A percentile compares a stretch with the other conserved stretches of the same genome.
These are phyloP conservation scores for Enteromius viviparus DNA, from an alignment of 2,797 vertebrate genomes.

Conservation along the genomic window DNA sequence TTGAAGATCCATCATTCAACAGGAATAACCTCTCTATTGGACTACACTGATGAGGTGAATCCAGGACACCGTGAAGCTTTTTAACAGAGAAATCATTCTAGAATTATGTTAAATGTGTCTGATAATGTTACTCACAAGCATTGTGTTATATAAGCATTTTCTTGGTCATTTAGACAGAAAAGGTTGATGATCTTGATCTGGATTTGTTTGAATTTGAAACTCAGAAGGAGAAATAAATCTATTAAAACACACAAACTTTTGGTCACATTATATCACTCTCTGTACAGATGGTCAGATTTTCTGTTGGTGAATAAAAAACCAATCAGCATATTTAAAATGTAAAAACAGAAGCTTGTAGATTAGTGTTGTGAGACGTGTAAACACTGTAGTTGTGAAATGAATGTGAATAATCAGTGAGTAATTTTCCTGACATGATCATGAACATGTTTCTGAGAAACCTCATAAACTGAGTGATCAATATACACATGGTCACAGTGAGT, in stretches of 20 bases:
- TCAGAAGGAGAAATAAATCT: too few relatives aligned
- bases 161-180: neutral
- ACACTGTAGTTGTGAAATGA: neutral
- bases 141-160: too few relatives aligned
- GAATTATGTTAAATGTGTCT: too few relatives aligned
- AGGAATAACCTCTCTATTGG: neutral
- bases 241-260: neutral
- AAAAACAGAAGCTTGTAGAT: neutral
- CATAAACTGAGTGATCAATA: neutral
- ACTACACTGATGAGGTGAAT: neutral
- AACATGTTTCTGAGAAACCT: neutral
- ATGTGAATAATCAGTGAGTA: neutral
- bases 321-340: neutral
- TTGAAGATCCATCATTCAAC: neutral
- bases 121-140: neutral
- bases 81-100: too few relatives aligned
- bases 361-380: neutral
- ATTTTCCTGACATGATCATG: neutral
- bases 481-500: neutral
- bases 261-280: neutral
- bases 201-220: neutral
- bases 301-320: neutral
- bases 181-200: neutral
- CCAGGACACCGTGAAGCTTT: neutral
- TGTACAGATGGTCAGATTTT: neutral